Base-by-base conservation (phyloP, 2,888 invertebrate species). In the Scaptomyza tumidula region DNA sequence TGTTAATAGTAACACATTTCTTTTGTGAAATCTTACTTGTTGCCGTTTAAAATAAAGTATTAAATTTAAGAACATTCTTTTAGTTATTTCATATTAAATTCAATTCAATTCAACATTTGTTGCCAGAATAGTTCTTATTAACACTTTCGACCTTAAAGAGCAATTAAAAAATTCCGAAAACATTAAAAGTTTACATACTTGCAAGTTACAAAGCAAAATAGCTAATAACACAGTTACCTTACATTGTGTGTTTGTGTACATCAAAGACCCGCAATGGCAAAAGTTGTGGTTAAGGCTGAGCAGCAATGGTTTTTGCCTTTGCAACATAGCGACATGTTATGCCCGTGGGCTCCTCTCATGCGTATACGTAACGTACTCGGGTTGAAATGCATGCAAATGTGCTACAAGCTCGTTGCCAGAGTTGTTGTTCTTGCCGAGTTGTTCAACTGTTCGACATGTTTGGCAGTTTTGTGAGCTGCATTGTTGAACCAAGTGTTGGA, bases 281-380 rank as follows among this genome's bases (percentile, higher is more conserved):
- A 55, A 56, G 14, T 39, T 53, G 29, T 60, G 52, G 24, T 33
- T 27, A n/a, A 37, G 31, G 13, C 56, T 48, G 6, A 35, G 49
- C 10, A 37, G 37, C 35, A 24, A 3, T 3, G 48, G 59, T 39
- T 16, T 13, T 16, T 41, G 14, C 39, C 27, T 24, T 16, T 39
- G 24, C 35, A 59, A 53, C 46, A 33, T 44, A 53, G 55, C 64
- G 49, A 55, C 66, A 61, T 75, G 69, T 79, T 66, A 63, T 52
- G 68, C 71, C 75, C 63, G 61, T 45, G 60, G 62, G 52, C 52
- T 67, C 53, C 52, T 67, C 3, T 29, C 58, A 58, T 76, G 81
- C 86, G 83, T 82, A 81, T 81, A 73, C 80, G 83, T 70, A 80
- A 76, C 71, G 62, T 73, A 59, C 50, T 24, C 41, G 27, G 43